Evolutionary conservation across 2,888 invertebrate genomes (phyloP).

Genomic region (Polyommatus icarus): DNA sequence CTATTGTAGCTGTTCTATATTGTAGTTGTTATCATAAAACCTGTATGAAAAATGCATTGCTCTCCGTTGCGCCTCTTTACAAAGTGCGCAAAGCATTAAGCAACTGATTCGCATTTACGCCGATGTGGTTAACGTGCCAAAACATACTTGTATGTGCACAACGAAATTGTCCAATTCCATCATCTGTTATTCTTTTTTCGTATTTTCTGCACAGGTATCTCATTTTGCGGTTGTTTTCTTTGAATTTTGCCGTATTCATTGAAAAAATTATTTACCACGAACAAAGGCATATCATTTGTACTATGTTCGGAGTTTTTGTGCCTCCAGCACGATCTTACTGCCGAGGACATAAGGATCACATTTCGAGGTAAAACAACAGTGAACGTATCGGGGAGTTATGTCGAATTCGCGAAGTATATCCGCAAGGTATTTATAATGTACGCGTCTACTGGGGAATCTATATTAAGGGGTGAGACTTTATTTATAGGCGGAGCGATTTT

Average conservation of each 20-base stretch:
- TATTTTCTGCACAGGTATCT: background rate
- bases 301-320: background rate
- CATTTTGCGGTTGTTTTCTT: conserved; percentile 8
- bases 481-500: conserved; percentile 38
- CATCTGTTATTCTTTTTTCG: background rate
- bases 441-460: conserved; percentile 61
- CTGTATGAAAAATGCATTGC: too few species aligned
- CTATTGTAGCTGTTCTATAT: too few species aligned
- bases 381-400: conserved; percentile 45
- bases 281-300: conserved; percentile 51
- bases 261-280: conserved; percentile 43
- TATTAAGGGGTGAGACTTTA: conserved; percentile 38
- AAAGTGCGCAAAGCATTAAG: too few species aligned
- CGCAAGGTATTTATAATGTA: conserved; percentile 67
- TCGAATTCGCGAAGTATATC: conserved; percentile 54
- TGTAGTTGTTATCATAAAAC: too few species aligned
- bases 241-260: background rate
- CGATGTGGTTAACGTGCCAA: background rate
- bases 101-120: background rate
- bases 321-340: background rate
- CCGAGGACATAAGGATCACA: background rate
- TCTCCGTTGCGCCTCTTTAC: too few species aligned
- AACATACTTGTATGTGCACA: background rate
- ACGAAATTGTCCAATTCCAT: background rate
- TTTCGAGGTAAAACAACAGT: background rate